A percentile compares a stretch with the other conserved stretches of the same genome.
phyloP scores from a whole-genome alignment of 2,113 vertebrate genomes.

The Orycteropus afer region DNA sequence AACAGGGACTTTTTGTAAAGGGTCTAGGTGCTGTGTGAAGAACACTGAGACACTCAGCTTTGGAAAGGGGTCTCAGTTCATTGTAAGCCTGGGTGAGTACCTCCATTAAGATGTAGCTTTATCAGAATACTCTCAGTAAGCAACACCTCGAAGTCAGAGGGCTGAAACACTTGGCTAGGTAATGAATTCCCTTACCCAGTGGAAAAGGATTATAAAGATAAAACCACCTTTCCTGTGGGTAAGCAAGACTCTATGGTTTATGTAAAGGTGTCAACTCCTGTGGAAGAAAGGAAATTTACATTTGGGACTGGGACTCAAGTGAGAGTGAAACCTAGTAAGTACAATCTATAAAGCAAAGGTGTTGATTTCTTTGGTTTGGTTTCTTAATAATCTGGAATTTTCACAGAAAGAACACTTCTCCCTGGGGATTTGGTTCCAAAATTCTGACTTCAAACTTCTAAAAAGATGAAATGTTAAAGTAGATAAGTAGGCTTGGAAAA shows the following conservation, averaged over 20 bases:
- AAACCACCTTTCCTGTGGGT: not conserved
- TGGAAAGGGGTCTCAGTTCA: not conserved
- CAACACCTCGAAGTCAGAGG: not conserved
- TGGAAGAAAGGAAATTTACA: conserved; percentile 26
- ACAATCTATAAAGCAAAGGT: conserved; percentile 39
- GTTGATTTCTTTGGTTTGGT: conserved; percentile 29
- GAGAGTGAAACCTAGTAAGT: conserved; percentile 69
- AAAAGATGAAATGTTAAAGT: conserved; percentile 57
- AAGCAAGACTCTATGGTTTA: conserved; percentile 7
- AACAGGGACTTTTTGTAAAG: conserved; percentile 37
- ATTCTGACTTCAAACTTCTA: conserved; percentile 57
- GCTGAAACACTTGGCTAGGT: not conserved
- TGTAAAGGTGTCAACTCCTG: conserved; percentile 49
- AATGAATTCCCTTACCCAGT: not conserved
- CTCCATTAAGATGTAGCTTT: not conserved
- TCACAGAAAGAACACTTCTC: conserved; percentile 47
- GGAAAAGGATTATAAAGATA: conserved; percentile 10
- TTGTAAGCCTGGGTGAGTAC: not conserved
- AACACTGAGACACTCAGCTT: not conserved
- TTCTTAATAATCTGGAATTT: conserved; percentile 58
- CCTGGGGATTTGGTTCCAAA: conserved; percentile 37
- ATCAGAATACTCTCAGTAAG: not conserved
- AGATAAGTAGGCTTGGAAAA: conserved; percentile 40
- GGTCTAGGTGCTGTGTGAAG: not conserved
- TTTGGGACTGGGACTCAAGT: conserved; percentile 41